A percentile compares a stretch with the other conserved stretches of the same genome.
These are phyloP conservation scores for Brachypterus glaber DNA, from an alignment of 2,888 invertebrate genomes.

Conservation along the genomic window DNA sequence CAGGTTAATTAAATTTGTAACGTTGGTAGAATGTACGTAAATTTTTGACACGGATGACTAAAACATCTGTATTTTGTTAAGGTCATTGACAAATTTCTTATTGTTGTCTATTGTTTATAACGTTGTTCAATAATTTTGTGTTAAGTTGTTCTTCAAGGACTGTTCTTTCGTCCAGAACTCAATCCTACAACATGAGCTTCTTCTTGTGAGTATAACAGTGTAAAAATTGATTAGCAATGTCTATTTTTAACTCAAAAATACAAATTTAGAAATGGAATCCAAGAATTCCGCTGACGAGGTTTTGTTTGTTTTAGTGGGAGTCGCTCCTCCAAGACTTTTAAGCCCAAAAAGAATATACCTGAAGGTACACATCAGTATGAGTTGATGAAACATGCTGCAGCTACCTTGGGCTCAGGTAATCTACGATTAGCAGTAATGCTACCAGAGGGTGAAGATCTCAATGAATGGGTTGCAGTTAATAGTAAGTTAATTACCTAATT, in stretches of 20 bases:
- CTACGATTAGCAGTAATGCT: slow-evolving; percentile 90
- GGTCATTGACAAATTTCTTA: slow-evolving; percentile 32
- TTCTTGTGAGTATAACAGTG: slow-evolving; percentile 48
- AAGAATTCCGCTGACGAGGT: slow-evolving; percentile 9
- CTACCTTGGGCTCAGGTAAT: slow-evolving; percentile 95
- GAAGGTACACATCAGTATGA: slow-evolving; percentile 99
- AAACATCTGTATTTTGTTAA: slow-evolving; percentile 27
- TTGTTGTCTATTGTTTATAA: slow-evolving; percentile 13
- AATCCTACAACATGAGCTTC: slow-evolving; percentile 46
- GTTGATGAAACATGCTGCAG: slow-evolving; percentile 98
- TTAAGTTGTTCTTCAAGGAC: not conserved
- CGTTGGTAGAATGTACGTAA: not conserved
- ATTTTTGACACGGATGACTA: slow-evolving; percentile 22
- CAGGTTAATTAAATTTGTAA: not conserved
- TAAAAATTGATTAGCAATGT: slow-evolving; percentile 14
- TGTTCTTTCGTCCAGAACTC: not conserved
- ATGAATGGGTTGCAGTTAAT: slow-evolving; percentile 99
- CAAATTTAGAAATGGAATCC: slow-evolving; percentile 3
- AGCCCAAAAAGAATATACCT: slow-evolving; percentile 97
- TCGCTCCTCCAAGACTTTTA: slow-evolving; percentile 94
- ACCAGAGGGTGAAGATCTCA: slow-evolving; percentile 97
- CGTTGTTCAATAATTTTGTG: not conserved
- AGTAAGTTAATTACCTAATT: slow-evolving; percentile 55
- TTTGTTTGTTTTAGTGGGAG: slow-evolving; percentile 54
- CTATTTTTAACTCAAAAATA: slow-evolving; percentile 21